Evolutionary conservation across 2,888 invertebrate genomes (phyloP), one percentile per base, ranked within the genome.

Genomic region (Eristalinus sepulchralis): DNA sequence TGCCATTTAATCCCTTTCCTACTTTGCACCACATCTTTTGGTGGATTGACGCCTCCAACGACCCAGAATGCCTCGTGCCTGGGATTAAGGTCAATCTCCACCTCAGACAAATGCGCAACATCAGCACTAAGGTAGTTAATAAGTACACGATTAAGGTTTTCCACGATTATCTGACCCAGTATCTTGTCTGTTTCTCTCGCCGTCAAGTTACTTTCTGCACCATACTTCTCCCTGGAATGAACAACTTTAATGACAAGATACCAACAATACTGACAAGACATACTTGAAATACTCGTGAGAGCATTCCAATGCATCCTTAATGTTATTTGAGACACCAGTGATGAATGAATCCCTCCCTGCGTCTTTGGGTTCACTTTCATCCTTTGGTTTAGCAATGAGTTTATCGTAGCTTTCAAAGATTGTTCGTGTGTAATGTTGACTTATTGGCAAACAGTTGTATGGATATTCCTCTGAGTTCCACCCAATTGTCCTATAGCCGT

Each of bases 41-140:
- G 94, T 0, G 95, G 94, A 83, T 94, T 91, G 88, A 96, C 94
- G 70, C 97, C 96, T 70, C 97, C 97, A 47, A 95, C 94, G 90
- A 94, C 94, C 98, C 98, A 98, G 92, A 96, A 97, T 31, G 97
- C 96, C 93, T 97, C 97, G 89, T 97, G 94, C 22, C 97, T 94
- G 3, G 98, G 96, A 86, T 96, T 94, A 89, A 95, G 93, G 91
- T 98, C 97, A 36, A 96, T 92, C 94, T 96, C 93, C 11, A 93
- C 90, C 57, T 91, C 91, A 22, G 88, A 88, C 88, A 97, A 93
- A 93, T 97, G 96, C 0, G 94, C 91, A 87, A 93, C 93, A 88
- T 94, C 94, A 13, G 94, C 93, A 8, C 94, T 92, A 4, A 97
- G 92, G 88, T 94, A 93, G 88, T 95, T 95, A 22, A 94, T 91